Percentiles rank a stretch among this genome's conserved stretches.
Conservation (phyloP, 2,888 invertebrate genomes). For the Mythimna vitellina region DNA sequence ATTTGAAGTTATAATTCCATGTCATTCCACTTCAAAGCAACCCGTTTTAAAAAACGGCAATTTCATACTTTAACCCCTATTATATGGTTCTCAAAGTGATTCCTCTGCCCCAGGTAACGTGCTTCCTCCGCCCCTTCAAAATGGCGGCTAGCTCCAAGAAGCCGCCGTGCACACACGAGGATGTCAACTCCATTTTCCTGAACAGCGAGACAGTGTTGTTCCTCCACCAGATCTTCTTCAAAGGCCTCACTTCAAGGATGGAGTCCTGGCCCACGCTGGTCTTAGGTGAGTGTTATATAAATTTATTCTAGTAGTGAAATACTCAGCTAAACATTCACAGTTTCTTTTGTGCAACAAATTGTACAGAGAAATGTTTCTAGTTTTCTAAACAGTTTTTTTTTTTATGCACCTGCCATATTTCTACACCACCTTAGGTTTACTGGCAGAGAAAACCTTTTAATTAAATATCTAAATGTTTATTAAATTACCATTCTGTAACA, state of each 20-base stretch:
- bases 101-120: constrained; percentile 90
- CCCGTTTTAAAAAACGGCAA: too few species aligned
- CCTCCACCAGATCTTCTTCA: constrained; percentile 98
- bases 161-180: constrained; percentile 97
- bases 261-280: constrained; percentile 98
- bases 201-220: constrained; percentile 98
- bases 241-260: constrained; percentile 97
- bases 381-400: too few species aligned
- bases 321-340: not conserved
- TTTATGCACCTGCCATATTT: not conserved
- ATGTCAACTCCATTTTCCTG: constrained; percentile 97
- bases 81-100: too few species aligned
- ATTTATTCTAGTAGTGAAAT: constrained; percentile 7
- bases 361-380: not conserved
- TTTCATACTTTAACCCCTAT: too few species aligned
- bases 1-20: too few species aligned
- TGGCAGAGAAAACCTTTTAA: too few species aligned
- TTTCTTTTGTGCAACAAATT: not conserved
- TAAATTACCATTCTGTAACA: too few species aligned
- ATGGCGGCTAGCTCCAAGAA: constrained; percentile 98
- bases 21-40: too few species aligned
- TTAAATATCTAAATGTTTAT: too few species aligned
- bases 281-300: constrained; percentile 91
- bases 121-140: constrained; percentile 96
- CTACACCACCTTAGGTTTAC: not conserved